Evolutionary conservation across 30 jellyfish, hydroid and myxozoan genomes (phyloP), one percentile per base, ranked within the genome.

Genomic region (Hydractinia echinata): DNA sequence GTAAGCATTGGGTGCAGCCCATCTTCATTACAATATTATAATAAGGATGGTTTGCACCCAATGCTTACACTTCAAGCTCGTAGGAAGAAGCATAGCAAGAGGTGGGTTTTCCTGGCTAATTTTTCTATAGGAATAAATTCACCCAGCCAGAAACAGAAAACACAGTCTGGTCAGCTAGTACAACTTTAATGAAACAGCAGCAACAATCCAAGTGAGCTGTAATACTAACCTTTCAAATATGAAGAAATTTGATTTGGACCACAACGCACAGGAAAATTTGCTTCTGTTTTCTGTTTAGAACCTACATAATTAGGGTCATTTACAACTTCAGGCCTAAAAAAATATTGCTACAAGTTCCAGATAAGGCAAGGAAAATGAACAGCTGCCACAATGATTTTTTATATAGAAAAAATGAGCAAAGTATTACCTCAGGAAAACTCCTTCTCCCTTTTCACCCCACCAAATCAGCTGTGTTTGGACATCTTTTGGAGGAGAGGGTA

Each of bases 181-280:
- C 44, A 30, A 30, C 44, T 30, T 30, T 30, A 30, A 30, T 30
- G 44, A 30, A 30, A 30, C 44, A 30, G 2, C 44, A 30, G 44
- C 44, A 1, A 30, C 44, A 30, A 30, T 30, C 44, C 44, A 30
- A 30, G 44, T 30, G 44, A 30, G 2, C 83, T 21, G 15, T n/a
- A 15, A 49, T 51, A 61, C 69, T 20, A 64, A 89, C 97, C 97
- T 85, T 85, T 60, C 8, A 89, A 87, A 74, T 89, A 89, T 51
- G 97, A 88, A 52, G 84, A 67, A 62, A 89, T 84, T 72, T 89
- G 95, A 76, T 85, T 89, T 79, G 97, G 97, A 14, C 97, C 97
- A 74, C 96, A 89, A 56, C 97, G 61, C 69, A 89, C 77, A 10
- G 97, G 97, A 68, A 66, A 89, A 71, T 85, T 79, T 0, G 78